Evolutionary conservation across 2,888 invertebrate genomes (phyloP).

Genomic region (Sinopyrophorus schimmeli): DNA sequence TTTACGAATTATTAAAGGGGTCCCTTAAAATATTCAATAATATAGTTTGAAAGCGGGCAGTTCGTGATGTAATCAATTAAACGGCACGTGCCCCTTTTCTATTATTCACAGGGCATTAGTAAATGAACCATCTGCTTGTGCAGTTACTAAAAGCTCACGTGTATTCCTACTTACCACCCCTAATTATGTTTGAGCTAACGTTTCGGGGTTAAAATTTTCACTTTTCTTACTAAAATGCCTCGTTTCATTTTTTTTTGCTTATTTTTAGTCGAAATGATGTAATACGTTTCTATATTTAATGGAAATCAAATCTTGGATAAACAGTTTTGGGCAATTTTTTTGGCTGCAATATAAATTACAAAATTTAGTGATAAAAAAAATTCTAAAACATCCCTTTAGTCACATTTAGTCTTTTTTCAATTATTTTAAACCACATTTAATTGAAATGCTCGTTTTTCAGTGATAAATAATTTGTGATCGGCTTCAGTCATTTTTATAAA

Average conservation of each 20-base stretch:
- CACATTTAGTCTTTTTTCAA: too few species aligned
- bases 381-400: too few species aligned
- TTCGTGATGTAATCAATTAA: conserved; percentile 45
- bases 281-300: too few species aligned
- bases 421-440: too few species aligned
- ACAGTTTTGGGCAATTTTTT: too few species aligned
- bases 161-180: conserved; percentile 16
- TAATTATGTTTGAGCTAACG: conserved; percentile 18
- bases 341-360: too few species aligned
- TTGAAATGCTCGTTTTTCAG: too few species aligned
- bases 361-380: too few species aligned
- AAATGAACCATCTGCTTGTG: conserved; percentile 42
- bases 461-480: too few species aligned
- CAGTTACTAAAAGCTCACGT: conserved; percentile 21
- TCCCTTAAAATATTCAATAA: conserved; percentile 24
- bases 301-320: too few species aligned
- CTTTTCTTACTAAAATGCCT: conserved; percentile 1
- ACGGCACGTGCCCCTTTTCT: conserved; percentile 40
- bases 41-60: conserved; percentile 28
- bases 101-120: conserved; percentile 44
- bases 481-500: too few species aligned
- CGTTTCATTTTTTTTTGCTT: neutral
- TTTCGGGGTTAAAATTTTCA: conserved; percentile 13
- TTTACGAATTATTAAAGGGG: too few species aligned
- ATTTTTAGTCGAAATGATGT: neutral